phyloP scores from a whole-genome alignment of 2,888 invertebrate genomes.

The Archips crataeganus region DNA sequence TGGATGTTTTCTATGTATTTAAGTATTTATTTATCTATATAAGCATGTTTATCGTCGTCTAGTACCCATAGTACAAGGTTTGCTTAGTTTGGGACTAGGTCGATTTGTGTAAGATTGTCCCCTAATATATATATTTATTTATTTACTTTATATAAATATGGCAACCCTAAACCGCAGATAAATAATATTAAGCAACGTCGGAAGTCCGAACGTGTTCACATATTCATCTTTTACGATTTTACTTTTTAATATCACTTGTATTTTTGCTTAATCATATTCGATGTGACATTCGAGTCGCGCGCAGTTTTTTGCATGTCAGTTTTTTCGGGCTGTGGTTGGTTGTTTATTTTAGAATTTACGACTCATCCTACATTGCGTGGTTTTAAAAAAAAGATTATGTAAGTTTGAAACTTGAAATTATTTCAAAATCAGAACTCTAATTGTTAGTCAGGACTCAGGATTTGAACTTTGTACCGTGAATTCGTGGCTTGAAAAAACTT shows the following conservation, averaged over 20 bases:
- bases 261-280: conserved; percentile 30
- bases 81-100: no score
- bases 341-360: background rate
- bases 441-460: no score
- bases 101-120: no score
- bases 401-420: background rate
- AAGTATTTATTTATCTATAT: no score
- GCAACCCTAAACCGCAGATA: background rate
- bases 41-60: no score
- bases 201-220: conserved; percentile 46
- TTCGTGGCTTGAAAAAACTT: no score
- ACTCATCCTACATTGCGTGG: background rate
- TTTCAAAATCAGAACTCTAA: no score
- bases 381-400: background rate
- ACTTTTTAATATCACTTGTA: conserved; percentile 33
- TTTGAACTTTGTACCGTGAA: no score
- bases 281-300: background rate
- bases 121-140: no score
- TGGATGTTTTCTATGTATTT: no score
- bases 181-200: conserved; percentile 45
- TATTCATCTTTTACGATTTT: conserved; percentile 29
- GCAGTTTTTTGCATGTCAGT: background rate
- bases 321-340: background rate
- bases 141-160: no score
- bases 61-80: no score